phyloP scores from a whole-genome alignment of 2,113 vertebrate genomes.

The Lampris incognitus region DNA sequence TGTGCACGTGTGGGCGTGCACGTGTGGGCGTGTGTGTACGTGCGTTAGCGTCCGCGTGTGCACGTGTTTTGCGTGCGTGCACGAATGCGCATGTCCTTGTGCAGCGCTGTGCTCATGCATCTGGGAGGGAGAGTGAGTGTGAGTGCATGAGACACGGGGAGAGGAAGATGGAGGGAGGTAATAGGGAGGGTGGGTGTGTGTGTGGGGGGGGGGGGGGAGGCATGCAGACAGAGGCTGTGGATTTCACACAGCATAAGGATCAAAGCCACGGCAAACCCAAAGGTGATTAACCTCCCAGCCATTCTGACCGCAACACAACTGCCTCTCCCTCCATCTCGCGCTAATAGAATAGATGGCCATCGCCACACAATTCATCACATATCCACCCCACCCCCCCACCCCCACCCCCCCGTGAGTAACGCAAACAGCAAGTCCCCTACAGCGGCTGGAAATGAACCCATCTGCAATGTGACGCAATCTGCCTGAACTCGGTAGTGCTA shows the following conservation, averaged over 20 bases:
- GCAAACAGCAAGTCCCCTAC: not conserved
- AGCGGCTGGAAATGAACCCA: not conserved
- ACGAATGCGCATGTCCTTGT: slow-evolving; percentile 44
- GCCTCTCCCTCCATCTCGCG: slow-evolving; percentile 47
- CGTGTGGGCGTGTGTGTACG: slow-evolving; percentile 9
- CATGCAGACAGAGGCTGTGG: slow-evolving; percentile 68
- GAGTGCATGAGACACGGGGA: slow-evolving; percentile 28
- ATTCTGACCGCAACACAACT: slow-evolving; percentile 57
- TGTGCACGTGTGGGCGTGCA: not conserved
- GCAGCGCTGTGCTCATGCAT: slow-evolving; percentile 42
- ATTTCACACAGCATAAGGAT: slow-evolving; percentile 72
- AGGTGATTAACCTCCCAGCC: slow-evolving; percentile 72
- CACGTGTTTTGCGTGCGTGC: not conserved
- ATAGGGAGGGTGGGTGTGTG: slow-evolving; percentile 2
- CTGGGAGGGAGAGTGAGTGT: slow-evolving; percentile 17
- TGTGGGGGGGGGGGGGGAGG: slow-evolving; percentile 21
- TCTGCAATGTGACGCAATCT: not conserved
- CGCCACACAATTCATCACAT: slow-evolving; percentile 14
- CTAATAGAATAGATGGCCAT: slow-evolving; percentile 34
- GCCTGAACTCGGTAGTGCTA: slow-evolving; percentile 21
- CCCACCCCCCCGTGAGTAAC: slow-evolving; percentile 14
- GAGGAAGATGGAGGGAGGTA: not conserved
- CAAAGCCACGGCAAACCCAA: slow-evolving; percentile 67
- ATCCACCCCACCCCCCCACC: slow-evolving; percentile 17
- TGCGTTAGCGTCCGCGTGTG: not conserved